Base-by-base conservation (phyloP, 2,113 vertebrate genomes). In the Nannobrachium achirus region DNA sequence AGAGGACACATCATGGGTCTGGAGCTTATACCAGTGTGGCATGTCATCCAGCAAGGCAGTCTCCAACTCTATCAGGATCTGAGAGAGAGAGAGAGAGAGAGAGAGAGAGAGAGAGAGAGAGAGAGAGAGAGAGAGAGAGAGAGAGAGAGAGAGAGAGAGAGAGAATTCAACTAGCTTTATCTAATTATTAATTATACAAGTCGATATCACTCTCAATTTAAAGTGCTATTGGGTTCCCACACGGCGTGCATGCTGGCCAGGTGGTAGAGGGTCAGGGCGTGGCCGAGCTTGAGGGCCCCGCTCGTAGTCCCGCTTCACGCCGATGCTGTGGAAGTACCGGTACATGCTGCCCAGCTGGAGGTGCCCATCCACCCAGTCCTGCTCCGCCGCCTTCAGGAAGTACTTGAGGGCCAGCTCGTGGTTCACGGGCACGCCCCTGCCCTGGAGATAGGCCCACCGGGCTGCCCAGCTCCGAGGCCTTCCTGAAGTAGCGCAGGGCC, bases 331-430 rank as follows among this genome's bases (percentile, higher is more conserved):
- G 84, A 98, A 99, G n/a, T n/a, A n/a, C n/a, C n/a, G n/a, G 86
- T 99, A 99, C 98, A 99, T 99, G 57, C 96, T 97, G 62, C 97
- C 98, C 8, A 99, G 93, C 11, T 99, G 98, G 57, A 99, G 94
- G 19, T 99, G 98, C 64, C 97, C 98, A 13, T 99, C 98, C 68
- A 99, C 98, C 97, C 97, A 98, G 63, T 97, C 97, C 85, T 99
- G 98, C 48, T 99, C 98, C 53, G 98, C 98, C 75, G 98, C 98
- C 88, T 98, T 99, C 94, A 98, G 97, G 90, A 99, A 99, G 86
- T 98, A 99, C 78, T 98, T 98, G 78, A 99, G 86, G 1, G 98
- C 98, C 83, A 99, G 84, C 73, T 98, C 97, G 59, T 98, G 96
- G 85, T 99, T 97, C 93, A 99, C 96, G 81, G 94, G 94, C 75